Evolutionary conservation across 2,888 invertebrate genomes (phyloP).

Genomic region (Deladenus siricidicola): DNA sequence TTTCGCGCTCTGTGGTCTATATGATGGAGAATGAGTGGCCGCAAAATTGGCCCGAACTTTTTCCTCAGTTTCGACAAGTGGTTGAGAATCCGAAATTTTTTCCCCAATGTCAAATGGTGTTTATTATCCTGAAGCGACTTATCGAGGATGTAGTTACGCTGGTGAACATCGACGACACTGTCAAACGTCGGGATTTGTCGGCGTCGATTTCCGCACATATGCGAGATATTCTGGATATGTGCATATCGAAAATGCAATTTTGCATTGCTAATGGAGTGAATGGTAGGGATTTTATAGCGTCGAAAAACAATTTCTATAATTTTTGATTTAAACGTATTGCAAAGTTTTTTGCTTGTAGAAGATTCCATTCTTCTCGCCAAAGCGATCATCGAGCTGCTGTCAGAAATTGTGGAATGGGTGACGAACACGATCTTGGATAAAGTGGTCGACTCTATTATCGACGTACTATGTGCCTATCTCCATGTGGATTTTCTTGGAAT

Average conservation of each 20-base stretch:
- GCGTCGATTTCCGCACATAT: slow-evolving; percentile 17
- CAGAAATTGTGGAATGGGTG: slow-evolving; percentile 37
- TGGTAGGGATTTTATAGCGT: slow-evolving; percentile 11
- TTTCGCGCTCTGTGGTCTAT: slow-evolving; percentile 30
- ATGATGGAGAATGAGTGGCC: slow-evolving; percentile 48
- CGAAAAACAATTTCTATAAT: no score
- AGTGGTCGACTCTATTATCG: slow-evolving; percentile 30
- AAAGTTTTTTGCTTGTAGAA: slow-evolving; percentile 9
- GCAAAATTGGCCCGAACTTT: slow-evolving; percentile 37
- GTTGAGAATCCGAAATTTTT: slow-evolving; percentile 15
- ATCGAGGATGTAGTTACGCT: slow-evolving; percentile 32
- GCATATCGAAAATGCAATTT: slow-evolving; percentile 21
- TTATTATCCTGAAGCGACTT: slow-evolving; percentile 25
- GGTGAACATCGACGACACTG: slow-evolving; percentile 18
- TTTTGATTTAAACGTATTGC: neutral
- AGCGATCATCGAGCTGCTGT: slow-evolving; percentile 26
- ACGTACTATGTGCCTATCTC: slow-evolving; percentile 30
- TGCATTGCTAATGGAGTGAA: slow-evolving; percentile 17
- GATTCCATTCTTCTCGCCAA: slow-evolving; percentile 27
- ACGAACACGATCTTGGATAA: slow-evolving; percentile 22
- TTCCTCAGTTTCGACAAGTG: slow-evolving; percentile 23
- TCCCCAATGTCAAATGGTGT: slow-evolving; percentile 30
- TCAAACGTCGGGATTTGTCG: slow-evolving; percentile 24
- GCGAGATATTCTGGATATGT: slow-evolving; percentile 25
- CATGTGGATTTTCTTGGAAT: slow-evolving; percentile 14